phyloP scores from a whole-genome alignment of 2,113 vertebrate genomes.

The Thamnophis sirtalis region DNA sequence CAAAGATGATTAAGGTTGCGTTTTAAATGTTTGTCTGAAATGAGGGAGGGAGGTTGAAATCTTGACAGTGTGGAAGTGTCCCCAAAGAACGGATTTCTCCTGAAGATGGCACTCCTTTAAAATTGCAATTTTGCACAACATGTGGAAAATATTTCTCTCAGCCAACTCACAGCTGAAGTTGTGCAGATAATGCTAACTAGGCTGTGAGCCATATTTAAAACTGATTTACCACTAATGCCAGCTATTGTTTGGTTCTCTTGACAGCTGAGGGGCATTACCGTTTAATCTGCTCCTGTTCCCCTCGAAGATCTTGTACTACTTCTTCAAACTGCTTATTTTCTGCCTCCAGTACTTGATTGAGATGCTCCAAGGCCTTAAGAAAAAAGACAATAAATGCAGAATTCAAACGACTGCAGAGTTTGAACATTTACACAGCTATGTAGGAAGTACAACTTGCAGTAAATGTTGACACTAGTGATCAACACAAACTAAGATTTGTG shows the following conservation, averaged over 20 bases:
- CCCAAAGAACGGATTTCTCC: background rate
- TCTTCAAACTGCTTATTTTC: slow-evolving; percentile 95
- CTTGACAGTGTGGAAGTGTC: background rate
- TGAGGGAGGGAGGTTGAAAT: background rate
- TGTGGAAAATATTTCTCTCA: background rate
- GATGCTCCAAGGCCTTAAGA: slow-evolving; percentile 84
- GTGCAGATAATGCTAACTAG: background rate
- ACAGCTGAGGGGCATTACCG: slow-evolving; percentile 58
- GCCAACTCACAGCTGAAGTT: background rate
- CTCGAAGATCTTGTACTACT: slow-evolving; percentile 85
- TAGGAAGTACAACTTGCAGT: background rate
- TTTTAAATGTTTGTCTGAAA: background rate
- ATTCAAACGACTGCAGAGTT: background rate
- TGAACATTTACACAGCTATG: background rate
- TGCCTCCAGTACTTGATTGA: slow-evolving; percentile 90
- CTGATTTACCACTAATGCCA: background rate
- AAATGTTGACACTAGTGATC: background rate
- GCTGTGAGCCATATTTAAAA: background rate
- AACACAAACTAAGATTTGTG: background rate
- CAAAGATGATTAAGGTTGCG: background rate
- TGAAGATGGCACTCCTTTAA: background rate
- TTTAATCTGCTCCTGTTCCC: slow-evolving; percentile 92
- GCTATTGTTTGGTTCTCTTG: fast-evolving
- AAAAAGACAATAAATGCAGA: background rate
- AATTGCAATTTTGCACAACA: background rate